Evolutionary conservation across 2,113 vertebrate species (phyloP), one percentile per base, ranked within the genome.

Genomic region (Syngnathus typhle): DNA sequence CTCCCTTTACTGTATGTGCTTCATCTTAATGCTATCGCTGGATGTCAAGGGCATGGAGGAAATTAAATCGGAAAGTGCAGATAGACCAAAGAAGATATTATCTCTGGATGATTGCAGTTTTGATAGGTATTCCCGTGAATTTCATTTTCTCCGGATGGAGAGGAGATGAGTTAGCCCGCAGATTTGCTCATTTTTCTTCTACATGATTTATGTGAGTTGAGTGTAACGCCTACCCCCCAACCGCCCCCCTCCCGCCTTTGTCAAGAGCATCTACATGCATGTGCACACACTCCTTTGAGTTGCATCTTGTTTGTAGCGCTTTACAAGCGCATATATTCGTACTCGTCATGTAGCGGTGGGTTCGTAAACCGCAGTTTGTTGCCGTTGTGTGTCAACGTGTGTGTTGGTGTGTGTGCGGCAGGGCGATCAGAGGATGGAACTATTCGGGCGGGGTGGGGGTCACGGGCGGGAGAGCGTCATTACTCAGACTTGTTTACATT

Each of bases 41-140:
- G 94, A 95, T 98, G 95, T 99, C 96, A 99, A 98, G 97, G 97
- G 95, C 96, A 96, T 93, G 95, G 94, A 96, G 95, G 96, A 99
- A 99, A 99, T 98, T 96, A 99, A 99, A 99, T 98, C 95, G 95
- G 97, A 98, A 98, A 98, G 96, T 98, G 95, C 95, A 96, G 95
- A 98, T 98, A 96, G 97, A 99, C 95, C 97, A 97, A 96, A 98
- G 97, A 94, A 95, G 97, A 98, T 98, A 98, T 97, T 98, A 98
- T 98, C 96, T 95, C 93, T 94, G 93, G 94, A 93, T 98, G 96
- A 98, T 99, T 99, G 96, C 95, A 92, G 94, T 95, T 98, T 96
- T 98, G 96, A 98, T 99, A 96, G 96, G 94, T 98, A 97, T 97
- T 98, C 93, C 94, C 96, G 93, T 95, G 96, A 95, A 98, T 99